Percentiles rank a stretch among this genome's conserved stretches.
Evolutionary conservation across 2,888 invertebrate genomes (phyloP).

Genomic region (Lobophora halterata): DNA sequence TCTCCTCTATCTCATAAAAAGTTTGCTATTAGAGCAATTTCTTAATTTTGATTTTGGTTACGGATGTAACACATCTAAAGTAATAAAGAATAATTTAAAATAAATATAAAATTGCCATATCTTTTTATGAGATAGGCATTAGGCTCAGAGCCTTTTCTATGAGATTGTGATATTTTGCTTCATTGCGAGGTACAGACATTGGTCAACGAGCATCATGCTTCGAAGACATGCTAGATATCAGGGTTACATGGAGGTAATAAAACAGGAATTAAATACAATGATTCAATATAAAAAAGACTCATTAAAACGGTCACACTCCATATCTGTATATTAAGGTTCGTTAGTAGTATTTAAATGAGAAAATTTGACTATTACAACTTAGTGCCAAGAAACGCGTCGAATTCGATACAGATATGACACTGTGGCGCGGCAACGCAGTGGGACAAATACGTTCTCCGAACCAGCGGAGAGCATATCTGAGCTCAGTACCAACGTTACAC

Average conservation of each 20-base stretch:
- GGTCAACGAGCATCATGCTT: conserved; percentile 7
- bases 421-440: conserved; percentile 63
- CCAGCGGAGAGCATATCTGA: conserved; percentile 52
- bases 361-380: conserved; percentile 66
- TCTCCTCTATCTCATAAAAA: no score
- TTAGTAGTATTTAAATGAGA: conserved; percentile 44
- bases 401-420: conserved; percentile 71
- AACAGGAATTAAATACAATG: conserved; percentile 5
- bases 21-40: no score
- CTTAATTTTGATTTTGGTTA: no score
- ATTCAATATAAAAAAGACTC: conserved; percentile 54
- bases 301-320: conserved; percentile 62
- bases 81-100: no score
- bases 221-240: conserved; percentile 5
- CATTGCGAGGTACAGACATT: background rate
- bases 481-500: conserved; percentile 11
- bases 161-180: conserved; percentile 4
- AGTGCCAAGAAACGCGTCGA: conserved; percentile 52
- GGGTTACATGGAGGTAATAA: background rate
- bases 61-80: no score
- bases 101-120: no score
- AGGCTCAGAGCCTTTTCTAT: conserved; percentile 15
- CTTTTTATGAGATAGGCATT: background rate
- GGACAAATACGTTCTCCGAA: conserved; percentile 55
- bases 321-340: conserved; percentile 63